Evolutionary conservation across 2,113 vertebrate species (phyloP).

Genomic region (Xyliphius kryptos): DNA sequence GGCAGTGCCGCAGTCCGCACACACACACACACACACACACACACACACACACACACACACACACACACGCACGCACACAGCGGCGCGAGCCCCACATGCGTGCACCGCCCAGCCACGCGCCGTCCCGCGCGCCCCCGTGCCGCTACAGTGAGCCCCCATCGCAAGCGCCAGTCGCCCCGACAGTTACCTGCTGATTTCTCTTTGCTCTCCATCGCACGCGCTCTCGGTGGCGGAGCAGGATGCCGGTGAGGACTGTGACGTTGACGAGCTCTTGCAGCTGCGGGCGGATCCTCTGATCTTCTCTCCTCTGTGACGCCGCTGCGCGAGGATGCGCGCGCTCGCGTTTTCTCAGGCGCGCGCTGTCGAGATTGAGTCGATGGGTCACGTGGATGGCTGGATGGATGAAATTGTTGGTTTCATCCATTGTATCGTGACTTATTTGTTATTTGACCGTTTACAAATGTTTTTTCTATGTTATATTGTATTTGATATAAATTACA

Average conservation of each 20-base stretch:
- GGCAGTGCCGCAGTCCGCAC: no score
- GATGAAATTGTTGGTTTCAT: no score
- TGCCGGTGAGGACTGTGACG: not conserved
- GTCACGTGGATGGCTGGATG: conserved; percentile 9
- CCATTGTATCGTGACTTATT: no score
- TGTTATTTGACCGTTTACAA: no score
- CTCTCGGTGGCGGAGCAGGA: conserved; percentile 13
- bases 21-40: conserved; percentile 12
- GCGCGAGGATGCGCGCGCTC: not conserved
- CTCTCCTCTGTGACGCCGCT: not conserved
- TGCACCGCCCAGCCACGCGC: conserved; percentile 15
- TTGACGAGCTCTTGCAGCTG: not conserved
- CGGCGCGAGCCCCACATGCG: conserved; percentile 12
- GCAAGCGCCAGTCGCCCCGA: no score
- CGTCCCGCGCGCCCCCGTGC: not conserved
- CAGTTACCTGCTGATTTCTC: conserved; percentile 17
- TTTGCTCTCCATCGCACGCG: conserved; percentile 20
- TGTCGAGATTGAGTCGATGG: not conserved
- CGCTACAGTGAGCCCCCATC: no score
- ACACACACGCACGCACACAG: conserved; percentile 3
- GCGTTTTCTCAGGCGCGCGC: conserved; percentile 11
- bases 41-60: not conserved
- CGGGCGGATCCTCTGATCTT: conserved; percentile 19
- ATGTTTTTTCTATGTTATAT: no score
- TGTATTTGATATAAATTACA: not conserved